Base-by-base conservation (phyloP, 1,140 invertebrate species). In the Drosophila asahinai region DNA sequence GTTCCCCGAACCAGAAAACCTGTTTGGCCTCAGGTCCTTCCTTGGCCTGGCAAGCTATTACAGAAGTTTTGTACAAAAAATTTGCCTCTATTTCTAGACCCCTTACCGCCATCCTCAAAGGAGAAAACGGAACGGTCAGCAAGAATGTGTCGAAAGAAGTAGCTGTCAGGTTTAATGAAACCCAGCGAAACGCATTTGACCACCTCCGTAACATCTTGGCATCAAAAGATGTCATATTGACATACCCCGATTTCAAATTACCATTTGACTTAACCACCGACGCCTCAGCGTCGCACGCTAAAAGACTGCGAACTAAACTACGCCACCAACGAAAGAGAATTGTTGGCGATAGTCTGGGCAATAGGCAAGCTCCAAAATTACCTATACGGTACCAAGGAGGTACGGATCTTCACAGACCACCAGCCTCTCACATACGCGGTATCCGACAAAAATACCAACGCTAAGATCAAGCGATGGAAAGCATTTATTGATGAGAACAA, bases 251-350 rank as follows among this genome's bases (percentile, higher is more conserved):
- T 42, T 68, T 57, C 12, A 68, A 60, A 14, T 15, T 43, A 17
- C 57, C 72, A 1, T 68, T 68, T 22, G 72, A 62, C 25, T 14
- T 68, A 47, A 75, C 65, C n/a, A 62, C 58, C 15, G 64, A 74
- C 25, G 57, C 57, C 14, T 61, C 68, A 27, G 52, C n/a, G n/a
- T n/a, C n/a, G n/a, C n/a, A n/a, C n/a, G n/a, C n/a, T n/a, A n/a
- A n/a, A n/a, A n/a, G n/a, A n/a, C n/a, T n/a, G n/a, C n/a, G n/a
- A n/a, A n/a, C n/a, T n/a, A n/a, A n/a, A n/a, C n/a, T n/a, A n/a
- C n/a, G n/a, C n/a, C n/a, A n/a, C n/a, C n/a, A n/a, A n/a, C n/a
- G n/a, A n/a, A n/a, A n/a, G n/a, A n/a, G n/a, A n/a, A n/a, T n/a
- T n/a, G n/a, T n/a, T n/a, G n/a, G n/a, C 67, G 33, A 63, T 59